Evolutionary conservation across 2,113 vertebrate genomes (phyloP), one percentile per base, ranked within the genome.

Genomic region (Pelodiscus sinensis): DNA sequence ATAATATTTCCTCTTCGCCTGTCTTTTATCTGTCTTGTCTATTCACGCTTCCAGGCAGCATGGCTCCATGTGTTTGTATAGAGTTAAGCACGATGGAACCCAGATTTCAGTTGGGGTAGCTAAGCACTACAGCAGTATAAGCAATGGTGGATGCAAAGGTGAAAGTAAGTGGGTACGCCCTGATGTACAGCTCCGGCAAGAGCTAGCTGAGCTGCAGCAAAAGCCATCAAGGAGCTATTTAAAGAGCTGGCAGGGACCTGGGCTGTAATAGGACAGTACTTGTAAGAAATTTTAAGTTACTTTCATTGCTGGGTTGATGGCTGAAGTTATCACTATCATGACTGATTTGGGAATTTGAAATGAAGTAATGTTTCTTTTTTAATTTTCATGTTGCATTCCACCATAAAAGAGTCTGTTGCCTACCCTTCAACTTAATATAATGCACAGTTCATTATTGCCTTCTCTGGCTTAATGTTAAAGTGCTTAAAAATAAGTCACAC

Each of bases 391-490:
- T 58, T n/a, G 10, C 1, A 57, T 56, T 58, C 24, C 80, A 24
- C 38, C n/a, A 35, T 9, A 50, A 82, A 82, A 38, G 35, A 55
- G 25, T 55, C 0, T 6, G 22, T 3, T 79, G 9, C 25, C 38
- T 77, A 25, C 14, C 19, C 8, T 24, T 7, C 35, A 15, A 60
- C 60, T 52, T 71, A 88, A 31, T 0, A 0, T 57, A 71, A 14
- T 0, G 68, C 9, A 15, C 22, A 2, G 50, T 89, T 82, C 1
- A 75, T 19, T 29, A 82, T 31, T 1, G 4, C 21, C 3, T 2
- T 55, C 16, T 78, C 77, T 86, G 60, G n/a, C 62, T 85, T 22
- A 35, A 35, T n/a, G 5, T 50, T 16, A 52, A 62, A 54, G 24
- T 13, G 92, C 84, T 82, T 54, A 54, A 13, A 9, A 22, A 1